Conservation (phyloP, 37 sponge, comb jelly and placozoan species). For the Spongia lamella region DNA sequence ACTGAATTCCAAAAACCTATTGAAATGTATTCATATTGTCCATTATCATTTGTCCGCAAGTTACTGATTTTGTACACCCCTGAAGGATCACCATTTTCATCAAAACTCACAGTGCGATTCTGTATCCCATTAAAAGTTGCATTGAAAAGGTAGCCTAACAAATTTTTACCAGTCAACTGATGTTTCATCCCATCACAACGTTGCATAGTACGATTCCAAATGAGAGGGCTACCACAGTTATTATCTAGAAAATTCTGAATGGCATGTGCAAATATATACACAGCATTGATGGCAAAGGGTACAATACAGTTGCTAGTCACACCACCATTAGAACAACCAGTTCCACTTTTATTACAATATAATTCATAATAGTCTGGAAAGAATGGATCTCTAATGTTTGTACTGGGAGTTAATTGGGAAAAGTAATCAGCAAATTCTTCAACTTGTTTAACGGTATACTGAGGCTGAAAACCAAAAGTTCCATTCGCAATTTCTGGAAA, state of each 20-base stretch:
- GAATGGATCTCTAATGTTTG: conserved; percentile 71
- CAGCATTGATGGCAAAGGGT: conserved; percentile 85
- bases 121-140: conserved; percentile 47
- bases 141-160: conserved; percentile 47
- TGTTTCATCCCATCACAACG: conserved; percentile 43
- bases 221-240: conserved; percentile 52
- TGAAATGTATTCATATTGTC: conserved; percentile 3
- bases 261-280: conserved; percentile 76
- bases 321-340: neutral
- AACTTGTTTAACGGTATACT: conserved; percentile 27
- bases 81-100: conserved; percentile 47
- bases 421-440: conserved; percentile 62
- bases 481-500: conserved; percentile 52
- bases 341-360: neutral
- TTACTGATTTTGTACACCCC: conserved; percentile 68
- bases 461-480: conserved; percentile 60
- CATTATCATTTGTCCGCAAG: conserved; percentile 27
- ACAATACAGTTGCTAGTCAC: conserved; percentile 39
- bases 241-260: conserved; percentile 61
- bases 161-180: conserved; percentile 25
- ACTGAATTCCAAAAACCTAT: conserved; percentile 53
- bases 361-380: conserved; percentile 69
- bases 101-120: conserved; percentile 51
- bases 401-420: conserved; percentile 46
- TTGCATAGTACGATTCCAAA: conserved; percentile 28